These are phyloP conservation scores for Sebastes matsubarae DNA, from an alignment of 2,797 vertebrate species.

Conservation along the genomic window DNA sequence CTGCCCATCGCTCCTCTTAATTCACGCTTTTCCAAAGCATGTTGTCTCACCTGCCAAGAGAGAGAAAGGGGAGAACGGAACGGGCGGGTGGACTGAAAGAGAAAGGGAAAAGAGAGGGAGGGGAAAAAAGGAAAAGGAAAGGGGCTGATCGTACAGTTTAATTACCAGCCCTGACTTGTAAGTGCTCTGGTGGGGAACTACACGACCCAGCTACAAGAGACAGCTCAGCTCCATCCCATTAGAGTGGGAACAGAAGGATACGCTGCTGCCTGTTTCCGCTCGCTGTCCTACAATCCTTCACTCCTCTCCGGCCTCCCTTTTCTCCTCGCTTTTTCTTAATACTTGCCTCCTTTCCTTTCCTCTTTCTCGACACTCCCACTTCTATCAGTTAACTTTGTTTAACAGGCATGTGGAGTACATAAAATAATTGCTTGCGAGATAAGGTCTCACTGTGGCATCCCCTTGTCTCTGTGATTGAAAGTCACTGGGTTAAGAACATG, in stretches of 20 bases:
- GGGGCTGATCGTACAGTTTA: conserved; percentile 82
- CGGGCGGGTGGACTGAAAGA: conserved; percentile 10
- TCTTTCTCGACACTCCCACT: background rate
- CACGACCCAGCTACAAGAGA: conserved; percentile 80
- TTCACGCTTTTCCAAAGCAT: conserved; percentile 76
- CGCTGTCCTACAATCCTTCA: conserved; percentile 63
- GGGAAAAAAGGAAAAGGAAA: conserved; percentile 34
- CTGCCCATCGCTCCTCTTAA: conserved; percentile 69
- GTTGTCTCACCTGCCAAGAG: conserved; percentile 82
- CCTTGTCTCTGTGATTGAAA: conserved; percentile 77
- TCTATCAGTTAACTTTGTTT: conserved; percentile 59
- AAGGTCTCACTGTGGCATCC: conserved; percentile 43
- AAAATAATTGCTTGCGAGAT: conserved; percentile 72
- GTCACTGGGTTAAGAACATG: conserved; percentile 78
- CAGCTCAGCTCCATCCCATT: conserved; percentile 83
- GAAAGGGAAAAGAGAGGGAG: conserved; percentile 38
- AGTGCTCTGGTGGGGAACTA: conserved; percentile 84
- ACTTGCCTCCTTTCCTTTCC: conserved; percentile 28
- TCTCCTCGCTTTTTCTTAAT: conserved; percentile 15
- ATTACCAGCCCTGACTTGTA: conserved; percentile 85
- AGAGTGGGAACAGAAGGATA: conserved; percentile 81
- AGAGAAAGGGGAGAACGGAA: conserved; percentile 49
- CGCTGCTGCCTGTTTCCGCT: conserved; percentile 55
- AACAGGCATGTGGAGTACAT: conserved; percentile 52
- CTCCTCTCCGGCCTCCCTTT: conserved; percentile 37